Base-by-base conservation (phyloP, 2,888 invertebrate genomes). In the Bruchidius siliquastri region DNA sequence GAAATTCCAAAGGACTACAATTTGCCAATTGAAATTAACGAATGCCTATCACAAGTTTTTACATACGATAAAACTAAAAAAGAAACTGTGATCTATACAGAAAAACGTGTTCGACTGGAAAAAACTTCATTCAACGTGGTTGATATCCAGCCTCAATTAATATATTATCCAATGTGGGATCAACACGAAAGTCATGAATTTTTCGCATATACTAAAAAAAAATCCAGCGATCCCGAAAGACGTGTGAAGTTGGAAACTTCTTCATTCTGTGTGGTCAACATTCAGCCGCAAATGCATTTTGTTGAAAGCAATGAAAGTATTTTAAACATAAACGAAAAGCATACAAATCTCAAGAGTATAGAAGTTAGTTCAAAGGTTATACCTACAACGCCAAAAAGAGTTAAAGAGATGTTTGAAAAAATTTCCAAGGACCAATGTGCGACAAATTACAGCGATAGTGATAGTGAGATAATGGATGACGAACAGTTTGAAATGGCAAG, bases 351-450 rank as follows among this genome's bases (percentile, higher is more conserved):
- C n/a, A 67, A 13, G 22, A 72, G 1, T 22, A 22, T 0, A 22
- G n/a, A 68, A 72, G 26, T 21, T 74, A 69, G 72, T 22, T 20
- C 68, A 30, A 76, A 71, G 26, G 21, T 73, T 20, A 75, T 70
- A 72, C 71, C 76, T 8, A 73, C 75, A 22, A 79, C 75, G 18
- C 77, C 79, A 0, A 72, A 78, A 67, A 79, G 72, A 71, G 78
- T 80, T 0, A 79, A 77, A 66, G 74, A 79, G n/a, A 77, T 80
- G 79, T 81, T 81, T n/a, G 73, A 79, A 22, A 77, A 73, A 72
- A 70, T 69, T 13, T 78, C 71, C 8, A 26, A 21, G 21, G 75
- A 74, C 22, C 10, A 49, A 72, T 22, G 32, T 67, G 70, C 20
- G 2, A 67, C 71, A 66, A 71, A 69, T 13, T 22, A 67, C 20